Base-by-base conservation (phyloP, 2,113 vertebrate species). In the Larimichthys crocea region DNA sequence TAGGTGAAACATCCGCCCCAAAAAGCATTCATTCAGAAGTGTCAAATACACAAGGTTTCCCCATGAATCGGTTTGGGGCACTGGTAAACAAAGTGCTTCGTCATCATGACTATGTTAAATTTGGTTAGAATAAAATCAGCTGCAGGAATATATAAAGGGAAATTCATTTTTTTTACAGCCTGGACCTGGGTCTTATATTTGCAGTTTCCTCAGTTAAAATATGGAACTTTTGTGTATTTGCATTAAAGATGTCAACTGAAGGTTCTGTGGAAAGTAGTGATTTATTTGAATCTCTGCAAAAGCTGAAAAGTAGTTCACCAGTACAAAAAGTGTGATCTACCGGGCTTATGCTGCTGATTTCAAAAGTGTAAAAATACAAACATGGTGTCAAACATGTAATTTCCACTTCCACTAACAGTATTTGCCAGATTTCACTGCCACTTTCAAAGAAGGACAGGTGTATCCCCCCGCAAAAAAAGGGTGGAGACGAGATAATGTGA, bases 1-100 rank as follows among this genome's bases (percentile, higher is more conserved):
- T 85, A 91, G 87, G 91, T 90, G 90, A 89, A 90, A 91, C 89
- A 89, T 88, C 84, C 81, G 72, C 76, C 91, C 35, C 75, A 53
- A 83, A 76, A 76, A 17, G 66, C 84, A 81, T 82, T 86, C 29
- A 76, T 57, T 83, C 65, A 74, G 15, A 86, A 85, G 83, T 88
- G 84, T 83, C 82, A 84, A 63, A 86, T 19, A 29, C 72, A 80
- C 80, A 59, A 24, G 31, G 57, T 49, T 63, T 83, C 0, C 50
- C 70, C 52, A 16, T n/a, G 61, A 86, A 68, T 24, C 40, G 29
- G 56, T 77, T 42, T 61, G 68, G 20, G 15, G 57, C 24, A 15
- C 14, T 29, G 35, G 60, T 48, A 81, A 86, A 81, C 42, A 70
- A 69, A 73, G 71, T 72, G 74, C 66, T 62, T 79, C 59, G 50